Base-by-base conservation (phyloP, 2,888 invertebrate species). In the Caenorhabditis virilis region DNA sequence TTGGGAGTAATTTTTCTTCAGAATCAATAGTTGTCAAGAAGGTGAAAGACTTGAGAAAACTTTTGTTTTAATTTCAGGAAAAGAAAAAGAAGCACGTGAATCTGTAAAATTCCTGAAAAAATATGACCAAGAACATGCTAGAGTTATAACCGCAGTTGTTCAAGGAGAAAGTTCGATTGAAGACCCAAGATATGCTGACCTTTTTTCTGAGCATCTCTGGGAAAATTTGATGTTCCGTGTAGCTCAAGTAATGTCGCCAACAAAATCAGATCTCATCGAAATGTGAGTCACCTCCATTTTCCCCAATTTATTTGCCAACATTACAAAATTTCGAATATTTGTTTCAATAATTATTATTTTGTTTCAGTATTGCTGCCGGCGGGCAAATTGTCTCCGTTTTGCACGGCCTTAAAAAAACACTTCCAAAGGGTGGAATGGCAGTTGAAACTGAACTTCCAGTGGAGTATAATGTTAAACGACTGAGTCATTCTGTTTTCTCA, bases 401-500 rank as follows among this genome's bases (percentile, higher is more conserved):
- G 2, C 6, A n/a, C 6, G 45, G 45, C 6, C 20, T 45, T 13
- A 27, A 45, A 27, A 26, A 30, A 30, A 45, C 16, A 11, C 30
- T 45, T 5, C 2, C 4, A n/a, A 30, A 30, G 20, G n/a, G 5
- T 15, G 6, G 30, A 18, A 2, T 25, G 20, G 2, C 23, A 46
- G 13, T 25, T 45, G 20, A n/a, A 2, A 35, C 25, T 16, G 66
- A 98, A 87, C 87, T 98, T 82, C 98, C 98, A 3, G 91, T 93
- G 1, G 69, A 73, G 16, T 48, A 65, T 36, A 60, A 26, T 35
- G 47, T 88, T 55, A 92, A 93, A 71, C 91, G 91, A 82, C 91
- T 91, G 81, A 95, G 93, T 85, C 98, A 98, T 87, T 97, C 95
- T 6, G 91, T 95, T 83, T 98, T 98, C 87, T 95, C 97, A 22